A percentile compares a stretch with the other conserved stretches of the same genome.
Evolutionary conservation across 2,113 vertebrate species (phyloP).

Genomic region (Acrocephalus kingi): DNA sequence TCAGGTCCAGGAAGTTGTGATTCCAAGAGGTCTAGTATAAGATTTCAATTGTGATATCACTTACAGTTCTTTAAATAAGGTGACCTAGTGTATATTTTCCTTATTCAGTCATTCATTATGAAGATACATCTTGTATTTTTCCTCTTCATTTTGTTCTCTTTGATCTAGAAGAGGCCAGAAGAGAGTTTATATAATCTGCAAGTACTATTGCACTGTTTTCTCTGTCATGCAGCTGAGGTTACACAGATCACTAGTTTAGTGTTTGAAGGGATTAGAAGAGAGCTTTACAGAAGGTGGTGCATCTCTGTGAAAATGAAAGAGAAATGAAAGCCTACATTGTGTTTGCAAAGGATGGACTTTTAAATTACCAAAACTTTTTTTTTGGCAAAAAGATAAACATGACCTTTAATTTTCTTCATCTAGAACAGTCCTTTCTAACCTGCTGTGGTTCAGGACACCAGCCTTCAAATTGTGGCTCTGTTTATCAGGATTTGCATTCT

Average conservation of each 20-base stretch:
- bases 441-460: constrained; percentile 16
- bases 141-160: constrained; percentile 9
- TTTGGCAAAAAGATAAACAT: background rate
- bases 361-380: background rate
- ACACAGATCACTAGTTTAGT: background rate
- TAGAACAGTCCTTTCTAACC: constrained; percentile 24
- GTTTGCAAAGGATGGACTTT: background rate
- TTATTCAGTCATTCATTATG: background rate
- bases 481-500: constrained; percentile 37
- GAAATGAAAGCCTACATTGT: background rate
- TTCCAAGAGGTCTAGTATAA: background rate
- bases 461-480: background rate
- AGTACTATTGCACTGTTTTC: background rate
- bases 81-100: background rate
- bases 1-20: background rate
- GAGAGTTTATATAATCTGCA: constrained; percentile 9
- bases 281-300: constrained; percentile 8
- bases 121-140: background rate
- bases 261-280: constrained; percentile 15
- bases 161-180: constrained; percentile 10
- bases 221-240: background rate
- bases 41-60: background rate
- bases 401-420: constrained; percentile 34
- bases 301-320: background rate
- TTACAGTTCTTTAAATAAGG: constrained; percentile 10